Base-by-base conservation (phyloP, 92 coral and sea anemone species). In the Heteractis magnifica region DNA sequence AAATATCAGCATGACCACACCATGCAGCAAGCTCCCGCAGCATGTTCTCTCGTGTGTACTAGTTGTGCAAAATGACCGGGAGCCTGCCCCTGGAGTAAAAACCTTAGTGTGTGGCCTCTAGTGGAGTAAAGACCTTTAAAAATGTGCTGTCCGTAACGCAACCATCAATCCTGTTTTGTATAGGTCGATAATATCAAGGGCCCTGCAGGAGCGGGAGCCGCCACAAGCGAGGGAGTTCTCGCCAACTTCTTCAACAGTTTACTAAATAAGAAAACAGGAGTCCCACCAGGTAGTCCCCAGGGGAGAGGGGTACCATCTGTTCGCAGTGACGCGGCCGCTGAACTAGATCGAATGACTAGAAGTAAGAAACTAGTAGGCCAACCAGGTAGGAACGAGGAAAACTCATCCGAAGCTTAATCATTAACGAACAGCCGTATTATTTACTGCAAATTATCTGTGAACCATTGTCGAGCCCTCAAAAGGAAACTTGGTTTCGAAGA, bases 161-260 rank as follows among this genome's bases (percentile, higher is more conserved):
- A 34, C 3, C 3, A 34, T 34, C 2, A 34, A 34, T 34, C 44
- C 44, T 34, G 44, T 82, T 53, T 79, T 41, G 16, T 13, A 23
- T 85, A 92, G 94, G 94, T 91, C 72, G 99, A 96, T 62, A 94
- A 94, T 62, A 96, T 90, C 34, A 96, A 96, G 71, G 88, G 81
- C 13, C 76, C 84, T 8, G 88, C 92, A 10, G 98, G 91, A 8
- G 92, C 97, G 8, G 93, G 87, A 4, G 93, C 90, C 5, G 88
- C 94, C 0, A 81, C 97, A 4, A 94, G 94, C 55, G 99, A 97
- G 77, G 99, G 99, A n/a, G 99, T 97, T 18, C 94, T 97, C 48
- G 99, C 99, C 56, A 97, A 97, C 88, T 97, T 97, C 92, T 97
- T 97, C 79, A 97, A 97, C 88, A 94, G 98, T 51, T 89, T 97